Conservation (phyloP, 1,140 invertebrate genomes). For the Schmidtea mediterranea region DNA sequence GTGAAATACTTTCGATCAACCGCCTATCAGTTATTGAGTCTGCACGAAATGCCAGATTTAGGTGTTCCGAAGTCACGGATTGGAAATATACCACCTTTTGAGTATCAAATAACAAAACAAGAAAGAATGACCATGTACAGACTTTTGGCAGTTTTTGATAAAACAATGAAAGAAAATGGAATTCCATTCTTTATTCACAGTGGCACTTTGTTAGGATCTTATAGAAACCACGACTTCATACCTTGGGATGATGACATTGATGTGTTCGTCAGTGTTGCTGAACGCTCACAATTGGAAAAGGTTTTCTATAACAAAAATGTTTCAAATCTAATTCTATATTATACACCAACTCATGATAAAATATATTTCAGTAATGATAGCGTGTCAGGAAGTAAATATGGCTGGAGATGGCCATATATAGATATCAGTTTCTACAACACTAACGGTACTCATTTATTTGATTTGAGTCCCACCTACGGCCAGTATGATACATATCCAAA, state of each 20-base stretch:
- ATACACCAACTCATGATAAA: neutral
- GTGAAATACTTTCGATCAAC: no score
- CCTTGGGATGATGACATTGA: constrained; percentile 22
- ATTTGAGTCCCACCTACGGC: constrained; percentile 1
- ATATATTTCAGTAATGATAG: neutral
- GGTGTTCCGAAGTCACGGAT: no score
- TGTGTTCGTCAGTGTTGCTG: constrained; percentile 10
- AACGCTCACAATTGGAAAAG: neutral
- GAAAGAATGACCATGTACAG: no score
- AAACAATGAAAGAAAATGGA: neutral
- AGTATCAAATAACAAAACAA: no score
- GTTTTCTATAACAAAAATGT: constrained; percentile 8
- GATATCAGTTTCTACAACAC: constrained; percentile 10
- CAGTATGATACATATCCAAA: no score
- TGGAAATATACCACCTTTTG: no score
- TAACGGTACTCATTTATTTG: constrained; percentile 11
- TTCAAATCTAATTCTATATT: neutral
- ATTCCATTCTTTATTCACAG: constrained; percentile 13
- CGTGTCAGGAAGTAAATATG: neutral
- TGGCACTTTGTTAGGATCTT: constrained; percentile 14
- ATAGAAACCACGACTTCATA: constrained; percentile 14
- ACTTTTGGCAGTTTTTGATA: neutral
- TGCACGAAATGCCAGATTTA: no score
- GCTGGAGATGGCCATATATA: constrained; percentile 11
- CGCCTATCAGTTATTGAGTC: no score